These are phyloP conservation scores for Antitype chi DNA, from an alignment of 2,888 invertebrate genomes.

Conservation along the genomic window DNA sequence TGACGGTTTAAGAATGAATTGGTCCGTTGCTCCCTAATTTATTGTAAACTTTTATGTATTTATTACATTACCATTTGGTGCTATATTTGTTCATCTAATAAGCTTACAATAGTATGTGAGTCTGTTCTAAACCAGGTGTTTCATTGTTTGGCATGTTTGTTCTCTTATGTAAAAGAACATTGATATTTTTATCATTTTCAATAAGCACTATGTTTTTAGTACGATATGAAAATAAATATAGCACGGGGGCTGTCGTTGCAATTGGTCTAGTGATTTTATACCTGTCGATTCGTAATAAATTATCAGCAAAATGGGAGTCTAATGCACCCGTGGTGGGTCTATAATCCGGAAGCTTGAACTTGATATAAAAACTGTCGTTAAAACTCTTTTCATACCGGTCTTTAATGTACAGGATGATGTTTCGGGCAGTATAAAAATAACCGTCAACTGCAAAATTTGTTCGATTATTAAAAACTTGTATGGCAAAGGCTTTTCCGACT, in stretches of 20 bases:
- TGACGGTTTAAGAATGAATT: conserved; percentile 23
- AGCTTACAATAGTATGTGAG: conserved; percentile 5
- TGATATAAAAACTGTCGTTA: not conserved
- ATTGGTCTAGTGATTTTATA: not conserved
- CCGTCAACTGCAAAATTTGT: not conserved
- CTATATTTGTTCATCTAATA: conserved; percentile 51
- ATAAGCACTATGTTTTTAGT: conserved; percentile 13
- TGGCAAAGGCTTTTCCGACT: not conserved
- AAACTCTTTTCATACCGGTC: not conserved
- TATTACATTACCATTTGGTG: conserved; percentile 56
- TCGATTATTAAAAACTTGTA: not conserved
- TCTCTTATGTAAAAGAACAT: conserved; percentile 6
- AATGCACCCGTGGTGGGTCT: not conserved
- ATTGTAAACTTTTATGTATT: conserved; percentile 26
- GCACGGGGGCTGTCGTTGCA: conserved; percentile 9
- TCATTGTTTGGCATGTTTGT: conserved; percentile 14
- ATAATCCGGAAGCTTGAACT: not conserved
- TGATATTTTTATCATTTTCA: conserved; percentile 13
- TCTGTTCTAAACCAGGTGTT: conserved; percentile 34
- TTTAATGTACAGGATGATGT: not conserved
- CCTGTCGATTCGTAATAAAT: not conserved
- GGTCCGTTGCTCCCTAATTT: conserved; percentile 30
- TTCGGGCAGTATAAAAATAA: not conserved
- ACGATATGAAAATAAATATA: conserved; percentile 27
- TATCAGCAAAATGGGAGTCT: not conserved